Conservation (phyloP, 2,113 vertebrate genomes). For the Cottus gobio region DNA sequence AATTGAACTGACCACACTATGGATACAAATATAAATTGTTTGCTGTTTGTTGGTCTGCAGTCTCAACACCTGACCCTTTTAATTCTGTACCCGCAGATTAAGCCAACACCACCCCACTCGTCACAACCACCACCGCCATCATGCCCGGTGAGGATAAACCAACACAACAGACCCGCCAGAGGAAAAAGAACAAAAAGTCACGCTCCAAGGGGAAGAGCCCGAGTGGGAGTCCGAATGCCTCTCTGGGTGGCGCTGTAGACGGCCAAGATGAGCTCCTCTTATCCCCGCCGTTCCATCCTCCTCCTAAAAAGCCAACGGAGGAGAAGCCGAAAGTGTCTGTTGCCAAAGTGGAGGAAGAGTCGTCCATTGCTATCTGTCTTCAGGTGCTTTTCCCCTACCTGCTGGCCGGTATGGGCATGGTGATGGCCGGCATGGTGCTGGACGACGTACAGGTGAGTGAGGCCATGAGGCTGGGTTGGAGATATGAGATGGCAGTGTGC, state of each 20-base stretch:
- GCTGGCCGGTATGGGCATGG: slow-evolving; percentile 94
- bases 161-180: slow-evolving; percentile 84
- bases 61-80: background rate
- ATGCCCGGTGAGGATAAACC: slow-evolving; percentile 89
- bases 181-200: slow-evolving; percentile 84
- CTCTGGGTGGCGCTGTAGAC: slow-evolving; percentile 57
- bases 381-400: slow-evolving; percentile 92
- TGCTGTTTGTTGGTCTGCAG: background rate
- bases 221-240: slow-evolving; percentile 63
- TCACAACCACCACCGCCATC: slow-evolving; percentile 22
- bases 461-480: background rate
- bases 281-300: slow-evolving; percentile 52
- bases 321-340: slow-evolving; percentile 76
- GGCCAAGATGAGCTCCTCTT: slow-evolving; percentile 69
- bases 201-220: slow-evolving; percentile 81
- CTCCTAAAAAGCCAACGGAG: slow-evolving; percentile 71
- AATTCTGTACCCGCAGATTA: slow-evolving; percentile 36
- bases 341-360: slow-evolving; percentile 85
- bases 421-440: slow-evolving; percentile 93
- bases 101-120: background rate
- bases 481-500: background rate
- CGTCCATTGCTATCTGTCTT: slow-evolving; percentile 83
- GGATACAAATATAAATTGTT: background rate
- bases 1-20: background rate
- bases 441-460: slow-evolving; percentile 90